Base-by-base conservation (phyloP, 2,888 invertebrate species). In the Pseudococcus viburni region DNA sequence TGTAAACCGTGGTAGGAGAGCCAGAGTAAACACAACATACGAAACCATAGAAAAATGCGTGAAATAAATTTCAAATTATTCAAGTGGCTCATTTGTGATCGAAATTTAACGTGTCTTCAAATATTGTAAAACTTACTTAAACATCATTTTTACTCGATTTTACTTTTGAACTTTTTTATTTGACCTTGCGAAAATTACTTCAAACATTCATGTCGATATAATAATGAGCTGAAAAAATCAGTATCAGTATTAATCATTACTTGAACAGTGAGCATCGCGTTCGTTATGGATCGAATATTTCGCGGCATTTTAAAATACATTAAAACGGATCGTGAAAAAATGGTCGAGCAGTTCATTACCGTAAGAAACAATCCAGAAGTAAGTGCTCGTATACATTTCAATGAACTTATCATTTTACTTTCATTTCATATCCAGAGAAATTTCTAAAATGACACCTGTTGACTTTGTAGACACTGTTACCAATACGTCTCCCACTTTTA, bases 341-440 rank as follows among this genome's bases (percentile, higher is more conserved):
- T 98, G 97, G 96, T 98, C 51, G 95, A 97, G 92, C 97, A 98
- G 92, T 98, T 98, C 92, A 93, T 96, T 92, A 93, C 95, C 94
- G 97, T 98, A 90, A 94, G 94, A 91, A 95, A 98, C 93, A 94
- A 97, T 93, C 98, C 98, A 33, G 94, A 94, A 93, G 96, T 97
- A 93, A 83, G 88, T 88, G 7, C 26, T 7, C 12, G 39, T 26
- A 33, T 11, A 8, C 19, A 19, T 19, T 83, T 64, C 64, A 64
- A 64, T 9, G 59, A 17, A 77, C 77, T 7, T 26, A 84, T 46
- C 12, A 33, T 33, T 39, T 59, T 59, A 9, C 9, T 80, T 87
- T 68, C n/a, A 19, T 77, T 51, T 87, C 17, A 17, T 51, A 87
- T 1, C 22, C 9, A 9, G 17, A 9, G 0, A 42, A 42, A 11